Percentiles rank a stretch among this genome's conserved stretches.
Evolutionary conservation across 2,113 vertebrate species (phyloP).

Genomic region (Mungos mungo): DNA sequence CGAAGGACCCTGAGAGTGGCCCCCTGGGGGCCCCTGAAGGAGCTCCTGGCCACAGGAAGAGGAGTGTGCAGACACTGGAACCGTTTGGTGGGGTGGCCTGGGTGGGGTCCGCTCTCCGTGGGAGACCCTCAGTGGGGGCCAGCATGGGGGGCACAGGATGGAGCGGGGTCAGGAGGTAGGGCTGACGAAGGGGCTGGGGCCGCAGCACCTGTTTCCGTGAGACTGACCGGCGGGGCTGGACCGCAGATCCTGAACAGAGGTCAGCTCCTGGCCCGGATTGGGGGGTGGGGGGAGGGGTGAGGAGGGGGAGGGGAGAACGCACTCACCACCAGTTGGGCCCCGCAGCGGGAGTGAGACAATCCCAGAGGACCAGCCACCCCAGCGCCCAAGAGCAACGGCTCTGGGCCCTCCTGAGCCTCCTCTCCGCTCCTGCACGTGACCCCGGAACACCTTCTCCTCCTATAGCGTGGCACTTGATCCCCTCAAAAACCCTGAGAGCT

Average conservation of each 20-base stretch:
- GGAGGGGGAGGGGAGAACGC: too few species aligned
- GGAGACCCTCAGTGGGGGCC: not conserved
- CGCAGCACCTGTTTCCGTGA: constrained; percentile 13
- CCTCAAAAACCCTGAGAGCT: not conserved
- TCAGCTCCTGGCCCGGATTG: not conserved
- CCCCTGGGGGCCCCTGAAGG: not conserved
- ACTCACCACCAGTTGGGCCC: not conserved
- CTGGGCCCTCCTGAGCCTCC: not conserved
- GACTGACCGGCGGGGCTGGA: not conserved
- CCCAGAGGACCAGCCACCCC: not conserved
- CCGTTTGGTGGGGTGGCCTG: not conserved
- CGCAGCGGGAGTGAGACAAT: rapidly evolving
- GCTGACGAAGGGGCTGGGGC: not conserved
- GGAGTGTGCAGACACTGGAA: not conserved
- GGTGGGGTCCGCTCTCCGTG: not conserved
- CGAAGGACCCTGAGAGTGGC: not conserved
- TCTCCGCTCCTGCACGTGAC: not conserved
- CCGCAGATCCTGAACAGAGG: not conserved
- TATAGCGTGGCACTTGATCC: not conserved
- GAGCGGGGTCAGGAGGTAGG: not conserved
- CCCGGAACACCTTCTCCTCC: not conserved
- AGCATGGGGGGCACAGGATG: not conserved
- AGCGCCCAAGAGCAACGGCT: not conserved
- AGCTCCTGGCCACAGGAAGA: not conserved
- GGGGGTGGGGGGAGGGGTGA: not conserved